Conservation (phyloP, 2,888 invertebrate species). For the Drosophila imparisetae region DNA sequence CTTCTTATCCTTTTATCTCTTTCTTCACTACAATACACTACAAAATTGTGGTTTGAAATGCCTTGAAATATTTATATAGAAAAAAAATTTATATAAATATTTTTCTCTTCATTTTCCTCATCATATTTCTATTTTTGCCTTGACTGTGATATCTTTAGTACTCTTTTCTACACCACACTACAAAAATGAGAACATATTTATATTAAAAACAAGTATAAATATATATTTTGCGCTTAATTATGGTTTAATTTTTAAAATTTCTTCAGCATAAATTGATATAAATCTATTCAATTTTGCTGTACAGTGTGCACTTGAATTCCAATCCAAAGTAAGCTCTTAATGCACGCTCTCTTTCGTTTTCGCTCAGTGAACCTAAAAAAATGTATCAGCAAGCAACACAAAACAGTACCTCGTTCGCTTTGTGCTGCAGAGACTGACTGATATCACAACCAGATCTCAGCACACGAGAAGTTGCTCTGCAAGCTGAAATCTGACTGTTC, state of each 20-base stretch:
- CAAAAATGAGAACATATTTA: background rate
- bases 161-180: background rate
- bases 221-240: background rate
- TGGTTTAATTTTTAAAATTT: background rate
- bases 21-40: background rate
- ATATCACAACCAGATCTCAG: background rate
- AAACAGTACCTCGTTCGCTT: background rate
- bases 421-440: background rate
- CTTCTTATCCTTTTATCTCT: background rate
- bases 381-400: too few relatives aligned
- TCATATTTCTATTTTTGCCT: background rate
- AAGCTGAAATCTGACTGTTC: background rate
- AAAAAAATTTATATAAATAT: background rate
- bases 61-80: background rate
- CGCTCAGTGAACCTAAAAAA: too few relatives aligned
- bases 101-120: background rate
- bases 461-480: background rate
- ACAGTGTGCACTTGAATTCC: background rate
- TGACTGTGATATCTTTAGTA: background rate
- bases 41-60: background rate
- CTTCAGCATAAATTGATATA: background rate
- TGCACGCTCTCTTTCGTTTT: background rate
- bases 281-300: background rate
- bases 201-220: background rate
- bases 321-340: background rate